A percentile compares a stretch with the other conserved stretches of the same genome.
Evolutionary conservation across 2,888 invertebrate genomes (phyloP).

Genomic region (Chirona hameri): DNA sequence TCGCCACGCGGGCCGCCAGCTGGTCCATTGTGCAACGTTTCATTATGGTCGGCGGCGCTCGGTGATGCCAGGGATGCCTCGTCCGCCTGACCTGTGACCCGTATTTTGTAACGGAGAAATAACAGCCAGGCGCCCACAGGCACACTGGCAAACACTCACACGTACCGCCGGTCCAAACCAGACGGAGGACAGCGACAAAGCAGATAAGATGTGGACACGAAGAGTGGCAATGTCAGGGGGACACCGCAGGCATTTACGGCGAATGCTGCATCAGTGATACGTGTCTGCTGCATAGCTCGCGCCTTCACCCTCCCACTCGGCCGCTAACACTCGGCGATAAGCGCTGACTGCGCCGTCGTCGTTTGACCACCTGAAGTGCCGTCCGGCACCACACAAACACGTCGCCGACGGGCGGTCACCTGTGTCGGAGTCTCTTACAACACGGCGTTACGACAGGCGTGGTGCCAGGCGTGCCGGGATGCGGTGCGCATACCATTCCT

Average conservation of each 20-base stretch:
- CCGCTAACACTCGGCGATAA: background rate
- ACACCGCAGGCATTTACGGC: background rate
- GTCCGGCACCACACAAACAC: background rate
- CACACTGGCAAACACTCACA: background rate
- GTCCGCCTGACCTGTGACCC: background rate
- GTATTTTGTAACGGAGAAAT: background rate
- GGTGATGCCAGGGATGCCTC: background rate
- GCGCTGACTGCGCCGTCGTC: background rate
- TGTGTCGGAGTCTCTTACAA: background rate
- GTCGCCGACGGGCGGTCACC: background rate
- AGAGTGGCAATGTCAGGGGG: background rate
- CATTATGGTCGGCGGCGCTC: background rate
- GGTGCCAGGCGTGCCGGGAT: background rate
- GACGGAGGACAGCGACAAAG: background rate
- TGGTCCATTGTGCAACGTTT: constrained; percentile 13
- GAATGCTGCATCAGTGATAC: background rate
- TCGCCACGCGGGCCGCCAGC: background rate
- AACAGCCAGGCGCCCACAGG: background rate
- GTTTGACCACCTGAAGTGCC: background rate
- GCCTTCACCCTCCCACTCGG: background rate
- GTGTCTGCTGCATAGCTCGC: background rate
- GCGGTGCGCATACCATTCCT: background rate
- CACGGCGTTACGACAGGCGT: background rate
- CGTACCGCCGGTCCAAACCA: background rate
- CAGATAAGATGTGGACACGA: background rate